A percentile compares a stretch with the other conserved stretches of the same genome.
Conservation (phyloP, 1,140 invertebrate species). For the Penaeus chinensis region DNA sequence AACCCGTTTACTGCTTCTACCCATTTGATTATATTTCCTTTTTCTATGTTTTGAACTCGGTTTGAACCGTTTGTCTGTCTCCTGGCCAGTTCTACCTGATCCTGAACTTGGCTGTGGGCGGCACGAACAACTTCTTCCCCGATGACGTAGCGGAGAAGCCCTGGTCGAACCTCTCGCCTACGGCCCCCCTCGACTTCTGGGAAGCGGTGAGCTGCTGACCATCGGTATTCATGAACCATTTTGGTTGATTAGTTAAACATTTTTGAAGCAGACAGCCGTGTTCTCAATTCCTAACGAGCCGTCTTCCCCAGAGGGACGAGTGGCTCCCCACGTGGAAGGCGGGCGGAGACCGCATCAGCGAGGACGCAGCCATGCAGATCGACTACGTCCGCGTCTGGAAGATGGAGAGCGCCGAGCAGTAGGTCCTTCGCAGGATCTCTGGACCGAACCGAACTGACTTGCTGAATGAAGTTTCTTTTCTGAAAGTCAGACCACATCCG, state of each 20-base stretch:
- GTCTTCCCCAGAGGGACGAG: constrained; percentile 72
- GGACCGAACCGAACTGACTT: no score
- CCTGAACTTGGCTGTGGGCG: constrained; percentile 80
- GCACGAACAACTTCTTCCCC: constrained; percentile 68
- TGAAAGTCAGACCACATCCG: no score
- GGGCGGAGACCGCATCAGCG: constrained; percentile 26
- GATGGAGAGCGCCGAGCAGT: no score
- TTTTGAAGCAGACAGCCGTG: no score
- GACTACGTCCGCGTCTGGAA: constrained; percentile 73
- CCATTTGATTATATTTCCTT: no score
- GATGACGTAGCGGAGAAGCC: constrained; percentile 77
- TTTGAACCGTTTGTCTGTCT: constrained; percentile 73
- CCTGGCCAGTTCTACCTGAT: constrained; percentile 80
- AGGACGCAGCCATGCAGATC: constrained; percentile 72
- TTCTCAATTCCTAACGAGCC: constrained; percentile 57
- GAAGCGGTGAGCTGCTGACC: constrained; percentile 48
- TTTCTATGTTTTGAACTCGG: no score
- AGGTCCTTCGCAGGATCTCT: no score
- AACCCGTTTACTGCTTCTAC: background rate
- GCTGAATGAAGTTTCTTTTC: no score
- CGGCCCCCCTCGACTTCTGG: constrained; percentile 70
- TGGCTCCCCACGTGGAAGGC: constrained; percentile 69
- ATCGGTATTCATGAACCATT: no score
- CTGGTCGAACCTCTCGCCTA: constrained; percentile 70
- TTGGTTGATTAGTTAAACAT: no score